Percentiles rank a stretch among this genome's conserved stretches.
phyloP scores from a whole-genome alignment of 2,888 invertebrate genomes.

The Drosophila peninsularis region DNA sequence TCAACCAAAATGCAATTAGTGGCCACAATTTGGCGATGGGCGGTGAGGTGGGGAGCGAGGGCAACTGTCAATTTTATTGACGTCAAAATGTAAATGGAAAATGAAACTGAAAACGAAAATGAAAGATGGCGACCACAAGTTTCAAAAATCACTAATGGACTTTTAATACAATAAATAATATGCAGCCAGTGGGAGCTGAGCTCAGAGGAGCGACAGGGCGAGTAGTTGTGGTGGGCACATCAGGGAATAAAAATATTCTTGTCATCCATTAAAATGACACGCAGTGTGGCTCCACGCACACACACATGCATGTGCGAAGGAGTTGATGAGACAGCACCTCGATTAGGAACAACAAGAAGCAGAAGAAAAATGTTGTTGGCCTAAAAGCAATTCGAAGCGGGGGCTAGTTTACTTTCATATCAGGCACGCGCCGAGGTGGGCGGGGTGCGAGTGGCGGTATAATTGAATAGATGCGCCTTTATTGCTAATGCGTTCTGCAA shows the following conservation, averaged over 20 bases:
- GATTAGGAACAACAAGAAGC: conserved; percentile 1
- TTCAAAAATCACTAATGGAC: conserved; percentile 81
- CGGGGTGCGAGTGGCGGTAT: conserved; percentile 44
- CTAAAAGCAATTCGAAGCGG: conserved; percentile 38
- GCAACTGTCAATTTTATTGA: conserved; percentile 63
- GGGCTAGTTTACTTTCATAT: conserved; percentile 21
- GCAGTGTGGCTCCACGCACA: background rate
- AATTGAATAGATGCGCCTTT: conserved; percentile 77
- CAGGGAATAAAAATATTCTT: conserved; percentile 48
- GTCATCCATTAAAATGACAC: conserved; percentile 69
- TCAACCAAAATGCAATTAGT: conserved; percentile 78
- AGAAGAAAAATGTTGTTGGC: conserved; percentile 9
- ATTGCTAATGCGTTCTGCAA: conserved; percentile 61
- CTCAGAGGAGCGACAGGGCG: conserved; percentile 10
- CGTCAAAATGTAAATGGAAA: conserved; percentile 75
- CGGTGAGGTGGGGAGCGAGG: background rate
- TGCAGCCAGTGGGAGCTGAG: conserved; percentile 26
- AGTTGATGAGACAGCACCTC: conserved; percentile 38
- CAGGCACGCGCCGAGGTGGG: background rate
- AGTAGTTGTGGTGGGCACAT: background rate
- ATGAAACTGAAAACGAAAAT: conserved; percentile 70
- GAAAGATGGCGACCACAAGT: conserved; percentile 80
- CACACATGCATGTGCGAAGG: background rate
- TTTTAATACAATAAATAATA: conserved; percentile 80
- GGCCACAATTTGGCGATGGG: conserved; percentile 63